phyloP scores from a whole-genome alignment of 92 coral and sea anemone species.

The Pocillopora grandis region DNA sequence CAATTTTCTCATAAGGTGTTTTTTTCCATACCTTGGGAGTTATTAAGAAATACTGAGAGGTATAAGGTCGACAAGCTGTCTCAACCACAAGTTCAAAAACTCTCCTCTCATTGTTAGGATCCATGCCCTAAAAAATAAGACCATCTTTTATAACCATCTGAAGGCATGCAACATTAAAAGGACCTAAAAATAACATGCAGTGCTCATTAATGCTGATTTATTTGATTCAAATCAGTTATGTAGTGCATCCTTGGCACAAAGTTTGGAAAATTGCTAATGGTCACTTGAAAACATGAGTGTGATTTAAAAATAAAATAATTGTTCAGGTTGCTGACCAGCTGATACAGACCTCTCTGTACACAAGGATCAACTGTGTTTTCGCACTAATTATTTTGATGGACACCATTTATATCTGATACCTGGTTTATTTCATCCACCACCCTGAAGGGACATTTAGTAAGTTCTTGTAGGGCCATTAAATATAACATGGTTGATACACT shows the following conservation, averaged over 20 bases:
- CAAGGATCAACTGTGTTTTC: not conserved
- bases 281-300: too few relatives aligned
- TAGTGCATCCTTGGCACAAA: too few relatives aligned
- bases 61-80: slow-evolving; percentile 91
- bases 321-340: too few relatives aligned
- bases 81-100: slow-evolving; percentile 96
- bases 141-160: not conserved
- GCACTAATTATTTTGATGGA: not conserved
- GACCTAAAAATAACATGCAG: too few relatives aligned
- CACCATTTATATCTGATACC: slow-evolving; percentile 41
- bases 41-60: slow-evolving; percentile 94
- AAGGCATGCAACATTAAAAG: too few relatives aligned
- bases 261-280: not conserved
- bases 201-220: too few relatives aligned
- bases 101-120: slow-evolving; percentile 96
- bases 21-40: slow-evolving; percentile 85
- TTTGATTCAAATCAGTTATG: too few relatives aligned
- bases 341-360: too few relatives aligned
- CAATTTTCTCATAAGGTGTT: not conserved
- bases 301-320: not conserved
- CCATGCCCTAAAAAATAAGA: slow-evolving; percentile 85
- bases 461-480: slow-evolving; percentile 93
- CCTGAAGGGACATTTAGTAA: slow-evolving; percentile 92
- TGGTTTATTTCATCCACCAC: slow-evolving; percentile 99
- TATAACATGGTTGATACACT: slow-evolving; percentile 96